Evolutionary conservation across 2,797 vertebrate genomes (phyloP).

Genomic region (Phylloscopus collybita): DNA sequence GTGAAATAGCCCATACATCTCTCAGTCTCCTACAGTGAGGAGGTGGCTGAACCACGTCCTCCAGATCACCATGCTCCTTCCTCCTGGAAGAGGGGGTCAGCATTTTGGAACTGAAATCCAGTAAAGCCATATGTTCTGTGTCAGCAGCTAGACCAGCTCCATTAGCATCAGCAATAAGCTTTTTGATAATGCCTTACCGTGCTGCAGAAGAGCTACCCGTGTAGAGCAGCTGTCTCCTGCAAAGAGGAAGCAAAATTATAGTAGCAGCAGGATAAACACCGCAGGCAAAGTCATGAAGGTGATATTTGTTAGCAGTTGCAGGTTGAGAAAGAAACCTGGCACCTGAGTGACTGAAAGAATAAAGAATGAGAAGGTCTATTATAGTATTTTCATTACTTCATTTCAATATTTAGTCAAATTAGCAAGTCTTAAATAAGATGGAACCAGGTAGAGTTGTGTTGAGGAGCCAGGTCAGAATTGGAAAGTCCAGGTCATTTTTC

Average conservation of each 20-base stretch:
- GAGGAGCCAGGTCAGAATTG: neutral
- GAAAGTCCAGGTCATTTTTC: slow-evolving; percentile 1
- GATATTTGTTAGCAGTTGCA: slow-evolving; percentile 1
- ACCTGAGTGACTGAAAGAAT: neutral
- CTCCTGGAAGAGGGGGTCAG: neutral
- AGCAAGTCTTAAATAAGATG: neutral
- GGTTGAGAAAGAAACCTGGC: neutral
- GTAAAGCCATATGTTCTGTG: neutral
- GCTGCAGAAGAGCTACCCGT: neutral
- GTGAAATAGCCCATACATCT: neutral
- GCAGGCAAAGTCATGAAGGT: slow-evolving; percentile 29
- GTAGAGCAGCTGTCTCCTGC: slow-evolving; percentile 7
- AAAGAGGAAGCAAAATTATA: slow-evolving; percentile 24
- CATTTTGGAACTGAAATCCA: slow-evolving; percentile 1
- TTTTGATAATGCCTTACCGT: neutral
- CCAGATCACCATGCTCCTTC: neutral
- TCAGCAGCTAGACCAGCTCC: neutral
- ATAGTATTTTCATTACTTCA: neutral
- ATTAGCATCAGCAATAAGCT: slow-evolving; percentile 28
- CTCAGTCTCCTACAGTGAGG: neutral
- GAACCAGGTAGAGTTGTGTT: neutral
- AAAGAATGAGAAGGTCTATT: neutral
- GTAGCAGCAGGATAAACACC: slow-evolving; percentile 10
- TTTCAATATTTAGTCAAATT: slow-evolving; percentile 35
- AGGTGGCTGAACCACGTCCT: neutral